Conservation (phyloP, 2,888 invertebrate genomes). For the Aporophyla nigra region DNA sequence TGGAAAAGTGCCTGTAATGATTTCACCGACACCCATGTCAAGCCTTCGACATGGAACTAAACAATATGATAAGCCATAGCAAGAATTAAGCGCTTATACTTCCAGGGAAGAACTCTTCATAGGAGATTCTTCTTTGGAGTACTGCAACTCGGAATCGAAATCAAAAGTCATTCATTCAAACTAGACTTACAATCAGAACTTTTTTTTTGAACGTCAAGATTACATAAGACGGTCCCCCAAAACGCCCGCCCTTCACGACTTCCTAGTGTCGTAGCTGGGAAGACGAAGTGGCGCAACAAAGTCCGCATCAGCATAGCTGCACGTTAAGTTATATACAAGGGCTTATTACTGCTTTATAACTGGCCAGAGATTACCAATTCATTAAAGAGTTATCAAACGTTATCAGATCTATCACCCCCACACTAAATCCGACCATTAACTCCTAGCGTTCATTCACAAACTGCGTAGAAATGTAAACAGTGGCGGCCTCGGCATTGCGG, state of each 20-base stretch:
- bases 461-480: slow-evolving; percentile 73
- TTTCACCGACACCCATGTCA: background rate
- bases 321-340: background rate
- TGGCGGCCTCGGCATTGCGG: slow-evolving; percentile 75
- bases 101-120: background rate
- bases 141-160: background rate
- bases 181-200: background rate
- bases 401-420: slow-evolving; percentile 16
- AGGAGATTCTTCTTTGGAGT: background rate
- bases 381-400: slow-evolving; percentile 7
- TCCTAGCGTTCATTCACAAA: slow-evolving; percentile 70
- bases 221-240: background rate
- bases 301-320: background rate
- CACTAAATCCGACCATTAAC: slow-evolving; percentile 42
- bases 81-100: background rate
- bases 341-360: background rate
- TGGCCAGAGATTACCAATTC: background rate
- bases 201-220: background rate
- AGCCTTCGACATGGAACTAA: background rate
- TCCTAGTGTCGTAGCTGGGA: background rate
- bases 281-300: background rate
- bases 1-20: background rate
- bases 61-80: background rate
- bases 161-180: background rate
- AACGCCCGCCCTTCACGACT: background rate